Evolutionary conservation across 1,140 invertebrate species (phyloP), one percentile per base, ranked within the genome.

Genomic region (Drosophila guanche): DNA sequence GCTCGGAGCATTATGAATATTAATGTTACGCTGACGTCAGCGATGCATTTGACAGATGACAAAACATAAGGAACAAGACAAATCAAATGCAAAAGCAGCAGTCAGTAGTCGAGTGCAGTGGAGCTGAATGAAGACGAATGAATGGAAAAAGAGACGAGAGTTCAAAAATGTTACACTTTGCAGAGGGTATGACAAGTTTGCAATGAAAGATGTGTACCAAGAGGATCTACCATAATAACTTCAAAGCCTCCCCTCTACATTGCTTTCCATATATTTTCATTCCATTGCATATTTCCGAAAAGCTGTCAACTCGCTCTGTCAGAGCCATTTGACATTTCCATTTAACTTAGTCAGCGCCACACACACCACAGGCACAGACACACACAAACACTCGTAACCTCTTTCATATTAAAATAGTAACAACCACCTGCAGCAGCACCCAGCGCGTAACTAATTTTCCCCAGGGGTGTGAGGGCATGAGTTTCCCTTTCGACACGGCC

Each of bases 11-110:
- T 40, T 52, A 67, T 68, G 51, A 68, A 68, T 68, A 68, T 68
- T 68, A 68, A 68, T 73, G 22, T 27, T 22, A 8, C 51, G 55
- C 33, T 75, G 71, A 75, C 72, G 56, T 75, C 60, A 75, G 50
- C 52, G 37, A 69, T 79, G 80, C 79, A 79, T 84, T 76, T 83
- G 79, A 83, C 80, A 77, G 81, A 85, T 86, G 81, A 81, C 77
- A 77, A 59, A 74, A 74, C 68, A 73, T 50, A 63, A 66, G 43
- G 62, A 60, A 56, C 54, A 58, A 69, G 78, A 55, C 78, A 69
- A 52, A 85, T 85, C 72, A 77, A 70, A 86, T 86, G 68, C 81
- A 86, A 75, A 85, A 69, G 76, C 8, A 37, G 10, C 7, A 45
- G 12, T 20, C 57, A 42, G 55, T 60, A 56, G 10, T 23, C 33